Evolutionary conservation across 2,113 vertebrate species (phyloP).

Genomic region (Actinemys pallida): DNA sequence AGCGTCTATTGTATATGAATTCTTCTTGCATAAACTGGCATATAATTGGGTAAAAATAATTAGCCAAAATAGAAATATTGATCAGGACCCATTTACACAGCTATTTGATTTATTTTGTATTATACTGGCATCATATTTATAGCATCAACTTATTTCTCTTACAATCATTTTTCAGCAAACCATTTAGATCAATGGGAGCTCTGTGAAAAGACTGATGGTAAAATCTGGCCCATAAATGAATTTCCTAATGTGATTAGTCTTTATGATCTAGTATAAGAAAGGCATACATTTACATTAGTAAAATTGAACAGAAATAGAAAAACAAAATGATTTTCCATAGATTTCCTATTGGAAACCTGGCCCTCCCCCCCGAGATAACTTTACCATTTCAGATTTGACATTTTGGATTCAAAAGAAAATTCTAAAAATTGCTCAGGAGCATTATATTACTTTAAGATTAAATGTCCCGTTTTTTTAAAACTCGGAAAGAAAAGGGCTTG

Average conservation of each 20-base stretch:
- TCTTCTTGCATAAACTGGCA: not conserved
- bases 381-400: not conserved
- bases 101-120: not conserved
- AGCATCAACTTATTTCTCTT: not conserved
- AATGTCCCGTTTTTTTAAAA: not conserved
- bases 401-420: not conserved
- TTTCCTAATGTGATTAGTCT: not conserved
- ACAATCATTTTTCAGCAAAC: not conserved
- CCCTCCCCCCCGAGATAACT: not conserved
- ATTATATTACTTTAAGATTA: not conserved
- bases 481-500: not conserved
- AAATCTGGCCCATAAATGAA: rapidly evolving
- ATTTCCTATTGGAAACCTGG: not conserved
- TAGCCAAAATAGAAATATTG: not conserved
- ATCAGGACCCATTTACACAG: not conserved
- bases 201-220: not conserved
- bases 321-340: not conserved
- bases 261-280: not conserved
- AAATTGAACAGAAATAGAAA: not conserved
- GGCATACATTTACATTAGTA: not conserved
- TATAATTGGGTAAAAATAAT: not conserved
- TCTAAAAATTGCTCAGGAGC: not conserved
- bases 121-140: not conserved
- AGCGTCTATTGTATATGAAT: too few relatives aligned
- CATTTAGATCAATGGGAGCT: not conserved